Evolutionary conservation across 1,140 invertebrate genomes (phyloP).

Genomic region (Trinorchestia longiramus): DNA sequence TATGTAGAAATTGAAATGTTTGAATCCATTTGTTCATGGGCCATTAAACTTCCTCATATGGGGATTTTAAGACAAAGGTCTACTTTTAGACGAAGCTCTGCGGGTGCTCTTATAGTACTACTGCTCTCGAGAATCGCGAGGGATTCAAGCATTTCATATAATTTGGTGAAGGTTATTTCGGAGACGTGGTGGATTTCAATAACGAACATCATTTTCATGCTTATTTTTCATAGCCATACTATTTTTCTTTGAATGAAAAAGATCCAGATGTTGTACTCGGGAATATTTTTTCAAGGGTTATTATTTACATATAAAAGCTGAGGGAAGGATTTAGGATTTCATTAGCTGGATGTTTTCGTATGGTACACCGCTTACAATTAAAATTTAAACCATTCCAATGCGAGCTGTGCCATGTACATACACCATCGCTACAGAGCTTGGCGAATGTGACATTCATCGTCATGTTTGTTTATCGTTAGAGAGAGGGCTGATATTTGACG

Average conservation of each 20-base stretch:
- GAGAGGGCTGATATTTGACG: not conserved
- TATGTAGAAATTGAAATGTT: not conserved
- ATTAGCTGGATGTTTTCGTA: not conserved
- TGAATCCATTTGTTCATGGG: not conserved
- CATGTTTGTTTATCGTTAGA: not conserved
- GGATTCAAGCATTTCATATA: not conserved
- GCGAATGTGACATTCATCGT: not conserved
- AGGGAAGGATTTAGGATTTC: not conserved
- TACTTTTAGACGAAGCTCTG: not conserved
- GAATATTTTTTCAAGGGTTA: not conserved
- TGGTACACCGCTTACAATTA: not conserved
- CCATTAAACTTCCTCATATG: not conserved
- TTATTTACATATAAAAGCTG: not conserved
- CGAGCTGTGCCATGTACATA: not conserved
- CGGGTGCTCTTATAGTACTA: not conserved
- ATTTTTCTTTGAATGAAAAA: not conserved
- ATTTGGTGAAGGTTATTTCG: not conserved
- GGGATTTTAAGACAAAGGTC: not conserved
- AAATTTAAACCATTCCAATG: not conserved
- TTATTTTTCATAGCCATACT: not conserved
- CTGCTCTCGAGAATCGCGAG: not conserved
- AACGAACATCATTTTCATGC: not conserved
- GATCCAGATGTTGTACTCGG: not conserved
- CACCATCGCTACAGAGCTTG: not conserved
- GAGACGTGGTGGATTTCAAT: not conserved